Evolutionary conservation across 30 jellyfish, hydroid and myxozoan genomes (phyloP), one percentile per base, ranked within the genome.

Genomic region (Hydra vulgaris): DNA sequence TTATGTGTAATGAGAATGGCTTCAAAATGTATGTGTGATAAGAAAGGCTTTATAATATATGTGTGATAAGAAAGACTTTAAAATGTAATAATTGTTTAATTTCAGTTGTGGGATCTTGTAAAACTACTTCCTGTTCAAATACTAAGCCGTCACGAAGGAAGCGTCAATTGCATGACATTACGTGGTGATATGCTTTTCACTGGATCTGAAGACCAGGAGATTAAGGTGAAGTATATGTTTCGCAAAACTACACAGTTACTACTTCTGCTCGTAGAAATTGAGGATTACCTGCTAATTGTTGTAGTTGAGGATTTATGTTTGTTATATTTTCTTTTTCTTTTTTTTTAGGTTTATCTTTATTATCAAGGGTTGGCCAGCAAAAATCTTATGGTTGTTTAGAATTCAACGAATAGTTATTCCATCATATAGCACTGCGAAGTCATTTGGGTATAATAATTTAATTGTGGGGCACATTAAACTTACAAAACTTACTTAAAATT

Each of bases 181-280:
- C 83, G 88, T 4, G 99, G 99, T 12, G 92, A 94, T 82, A 66
- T 88, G 40, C 86, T 94, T 17, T 94, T 74, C 86, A 87, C 95
- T 82, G 99, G 99, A 7, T 94, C 99, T 12, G 96, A 88, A 79
- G 99, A 94, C 75, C 88, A 91, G 70, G 99, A 94, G 72, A 94
- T 94, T 18, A 94, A 94, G 89, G 99, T 94, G 20, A 40, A 40
- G 12, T 40, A 40, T 40, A 40, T 12, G 5, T 40, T 40, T 40
- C 61, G 61, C 61, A 40, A n/a, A n/a, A n/a, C n/a, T n/a, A n/a
- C n/a, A n/a, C n/a, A n/a, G n/a, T n/a, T n/a, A n/a, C n/a, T n/a
- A n/a, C n/a, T n/a, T n/a, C n/a, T n/a, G n/a, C n/a, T n/a, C n/a
- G n/a, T n/a, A n/a, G n/a, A n/a, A n/a, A n/a, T n/a, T n/a, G n/a